Conservation (phyloP, 2,113 vertebrate genomes). For the Chaetodon auriga region DNA sequence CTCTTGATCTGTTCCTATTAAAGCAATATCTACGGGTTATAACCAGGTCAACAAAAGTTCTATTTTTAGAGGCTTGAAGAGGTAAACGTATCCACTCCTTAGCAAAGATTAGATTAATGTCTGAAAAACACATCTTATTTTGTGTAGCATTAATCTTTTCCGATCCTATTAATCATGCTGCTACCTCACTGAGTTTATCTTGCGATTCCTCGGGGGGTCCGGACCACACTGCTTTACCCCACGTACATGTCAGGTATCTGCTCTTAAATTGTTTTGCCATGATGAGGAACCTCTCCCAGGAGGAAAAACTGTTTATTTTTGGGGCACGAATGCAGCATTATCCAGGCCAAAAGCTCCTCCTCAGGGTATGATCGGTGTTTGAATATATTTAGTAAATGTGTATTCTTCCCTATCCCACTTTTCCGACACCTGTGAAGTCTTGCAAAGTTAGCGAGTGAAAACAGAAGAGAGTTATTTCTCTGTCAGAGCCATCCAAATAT, state of each 20-base stretch:
- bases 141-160: neutral
- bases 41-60: too few species aligned
- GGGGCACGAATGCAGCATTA: conserved; percentile 12
- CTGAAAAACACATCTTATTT: neutral
- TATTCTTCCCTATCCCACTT: conserved; percentile 21
- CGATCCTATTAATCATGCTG: neutral
- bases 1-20: too few species aligned
- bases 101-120: neutral
- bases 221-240: neutral
- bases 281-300: conserved; percentile 19
- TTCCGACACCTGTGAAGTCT: conserved; percentile 10
- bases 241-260: conserved; percentile 17
- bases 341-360: conserved; percentile 34
- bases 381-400: conserved; percentile 40
- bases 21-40: too few species aligned
- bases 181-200: neutral
- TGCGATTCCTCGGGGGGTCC: neutral
- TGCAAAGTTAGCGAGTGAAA: conserved; percentile 24
- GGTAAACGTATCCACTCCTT: neutral
- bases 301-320: conserved; percentile 24
- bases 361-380: conserved; percentile 35
- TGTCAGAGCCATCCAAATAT: conserved; percentile 20
- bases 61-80: neutral
- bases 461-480: conserved; percentile 33
- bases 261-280: conserved; percentile 14